Evolutionary conservation across 2,113 vertebrate genomes (phyloP).

Genomic region (Muscicapa adusta): DNA sequence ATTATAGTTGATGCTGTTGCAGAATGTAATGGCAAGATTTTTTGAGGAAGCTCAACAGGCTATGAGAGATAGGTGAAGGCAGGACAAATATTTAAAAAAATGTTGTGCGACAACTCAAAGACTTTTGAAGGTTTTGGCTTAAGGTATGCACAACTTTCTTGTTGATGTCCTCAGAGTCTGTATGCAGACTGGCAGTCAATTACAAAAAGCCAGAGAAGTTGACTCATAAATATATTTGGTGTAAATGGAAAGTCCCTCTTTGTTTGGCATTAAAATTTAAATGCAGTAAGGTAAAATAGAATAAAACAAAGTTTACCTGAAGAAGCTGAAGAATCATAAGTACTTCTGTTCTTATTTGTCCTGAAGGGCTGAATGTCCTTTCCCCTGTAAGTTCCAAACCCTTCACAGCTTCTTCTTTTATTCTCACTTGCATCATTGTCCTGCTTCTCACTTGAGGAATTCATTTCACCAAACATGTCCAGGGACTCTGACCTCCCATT

Average conservation of each 20-base stretch:
- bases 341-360: slow-evolving; percentile 78
- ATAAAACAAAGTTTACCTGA: slow-evolving; percentile 78
- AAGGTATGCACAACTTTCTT: background rate
- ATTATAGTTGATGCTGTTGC: background rate
- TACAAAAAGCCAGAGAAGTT: background rate
- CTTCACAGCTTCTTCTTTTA: slow-evolving; percentile 84
- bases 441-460: slow-evolving; percentile 72
- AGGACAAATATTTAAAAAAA: background rate
- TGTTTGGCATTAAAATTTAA: background rate
- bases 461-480: slow-evolving; percentile 83
- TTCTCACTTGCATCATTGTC: slow-evolving; percentile 78
- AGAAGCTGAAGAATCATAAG: slow-evolving; percentile 75
- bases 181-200: background rate
- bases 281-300: background rate
- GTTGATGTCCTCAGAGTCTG: background rate
- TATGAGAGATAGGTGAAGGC: background rate
- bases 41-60: background rate
- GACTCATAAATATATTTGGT: background rate
- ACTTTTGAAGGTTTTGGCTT: background rate
- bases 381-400: slow-evolving; percentile 87
- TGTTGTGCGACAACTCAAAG: background rate
- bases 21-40: background rate
- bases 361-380: slow-evolving; percentile 88
- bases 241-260: background rate
- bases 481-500: slow-evolving; percentile 70